A percentile compares a stretch with the other conserved stretches of the same genome.
Conservation (phyloP, 1,140 invertebrate species). For the Habropoda laboriosa region DNA sequence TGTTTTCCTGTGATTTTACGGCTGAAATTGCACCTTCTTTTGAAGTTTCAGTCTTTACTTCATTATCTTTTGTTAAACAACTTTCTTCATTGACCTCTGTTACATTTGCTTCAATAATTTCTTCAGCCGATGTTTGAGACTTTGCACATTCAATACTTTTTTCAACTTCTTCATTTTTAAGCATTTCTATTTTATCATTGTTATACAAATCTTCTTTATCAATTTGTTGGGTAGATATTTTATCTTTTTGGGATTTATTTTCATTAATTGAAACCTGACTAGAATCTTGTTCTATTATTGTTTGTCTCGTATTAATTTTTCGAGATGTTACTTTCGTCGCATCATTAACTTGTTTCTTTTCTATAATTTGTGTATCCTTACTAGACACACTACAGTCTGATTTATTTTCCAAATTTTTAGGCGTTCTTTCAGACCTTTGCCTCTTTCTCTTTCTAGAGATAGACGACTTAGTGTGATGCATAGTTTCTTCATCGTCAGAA, state of each 20-base stretch:
- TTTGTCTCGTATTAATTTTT: background rate
- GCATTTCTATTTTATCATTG: background rate
- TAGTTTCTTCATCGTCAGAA: constrained; percentile 28
- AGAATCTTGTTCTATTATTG: background rate
- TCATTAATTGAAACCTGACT: background rate
- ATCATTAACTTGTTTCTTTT: background rate
- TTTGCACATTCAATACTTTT: background rate
- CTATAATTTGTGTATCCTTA: background rate
- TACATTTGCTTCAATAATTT: background rate
- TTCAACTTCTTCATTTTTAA: too few species aligned
- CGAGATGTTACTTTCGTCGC: background rate
- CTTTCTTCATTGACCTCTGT: background rate
- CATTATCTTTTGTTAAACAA: background rate
- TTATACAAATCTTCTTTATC: background rate
- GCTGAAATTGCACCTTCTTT: background rate
- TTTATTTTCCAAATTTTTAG: constrained; percentile 11
- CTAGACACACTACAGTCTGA: background rate
- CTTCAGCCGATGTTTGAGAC: background rate
- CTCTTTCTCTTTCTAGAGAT: background rate
- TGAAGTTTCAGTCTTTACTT: background rate
- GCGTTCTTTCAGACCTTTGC: background rate
- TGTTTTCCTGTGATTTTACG: background rate
- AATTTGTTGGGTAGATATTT: background rate
- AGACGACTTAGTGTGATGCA: background rate
- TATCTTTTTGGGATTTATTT: background rate